phyloP scores from a whole-genome alignment of 1,140 invertebrate genomes.

The Muscidifurax raptorellus region DNA sequence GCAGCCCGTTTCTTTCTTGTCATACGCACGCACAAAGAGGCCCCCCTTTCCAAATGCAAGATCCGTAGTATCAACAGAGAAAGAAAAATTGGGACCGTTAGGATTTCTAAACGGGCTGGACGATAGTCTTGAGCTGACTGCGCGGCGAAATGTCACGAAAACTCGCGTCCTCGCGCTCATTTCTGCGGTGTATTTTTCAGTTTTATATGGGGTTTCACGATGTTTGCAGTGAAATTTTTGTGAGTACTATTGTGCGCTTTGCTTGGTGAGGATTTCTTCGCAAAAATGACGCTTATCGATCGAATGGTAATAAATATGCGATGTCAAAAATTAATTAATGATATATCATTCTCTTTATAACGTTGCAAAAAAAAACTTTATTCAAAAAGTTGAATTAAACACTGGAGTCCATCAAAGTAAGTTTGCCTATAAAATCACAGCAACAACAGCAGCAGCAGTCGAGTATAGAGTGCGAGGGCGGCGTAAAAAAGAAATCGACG shows the following conservation, averaged over 20 bases:
- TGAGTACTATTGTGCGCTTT: not conserved
- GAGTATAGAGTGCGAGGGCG: not conserved
- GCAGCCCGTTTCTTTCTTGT: constrained; percentile 13
- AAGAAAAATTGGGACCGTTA: constrained; percentile 60
- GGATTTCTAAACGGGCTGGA: constrained; percentile 59
- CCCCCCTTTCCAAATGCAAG: not conserved
- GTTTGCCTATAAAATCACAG: not conserved
- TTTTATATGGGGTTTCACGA: not conserved
- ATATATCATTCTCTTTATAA: too few relatives aligned
- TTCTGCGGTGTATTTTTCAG: not conserved
- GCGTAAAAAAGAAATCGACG: constrained; percentile 60
- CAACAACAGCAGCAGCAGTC: not conserved
- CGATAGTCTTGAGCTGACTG: constrained; percentile 67
- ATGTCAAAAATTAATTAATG: too few relatives aligned
- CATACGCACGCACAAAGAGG: constrained; percentile 36
- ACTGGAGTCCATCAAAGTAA: too few relatives aligned
- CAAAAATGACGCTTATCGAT: not conserved
- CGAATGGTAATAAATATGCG: not conserved
- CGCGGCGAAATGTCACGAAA: constrained; percentile 64
- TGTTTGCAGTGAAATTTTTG: not conserved
- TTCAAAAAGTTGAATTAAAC: too few relatives aligned
- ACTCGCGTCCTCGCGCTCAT: not conserved
- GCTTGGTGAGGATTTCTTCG: not conserved
- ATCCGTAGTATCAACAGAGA: constrained; percentile 22
- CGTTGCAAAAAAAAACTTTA: too few relatives aligned